phyloP scores from a whole-genome alignment of 2,888 invertebrate genomes.

The Selenia dentaria region DNA sequence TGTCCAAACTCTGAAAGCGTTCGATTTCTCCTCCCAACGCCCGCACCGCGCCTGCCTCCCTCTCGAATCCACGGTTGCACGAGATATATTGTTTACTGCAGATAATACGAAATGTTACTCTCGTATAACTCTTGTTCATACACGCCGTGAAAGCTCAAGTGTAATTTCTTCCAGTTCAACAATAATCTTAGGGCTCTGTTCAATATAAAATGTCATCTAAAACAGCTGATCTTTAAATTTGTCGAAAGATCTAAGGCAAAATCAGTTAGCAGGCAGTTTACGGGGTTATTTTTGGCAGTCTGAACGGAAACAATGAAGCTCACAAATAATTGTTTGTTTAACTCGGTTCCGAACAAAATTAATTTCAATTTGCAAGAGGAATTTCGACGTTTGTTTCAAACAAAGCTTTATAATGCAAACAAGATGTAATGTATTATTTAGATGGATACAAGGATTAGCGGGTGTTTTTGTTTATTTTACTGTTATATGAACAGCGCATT shows the following conservation, averaged over 20 bases:
- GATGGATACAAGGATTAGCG: background rate
- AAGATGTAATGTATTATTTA: background rate
- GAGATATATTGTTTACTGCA: conserved; percentile 44
- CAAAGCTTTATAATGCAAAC: conserved; percentile 9
- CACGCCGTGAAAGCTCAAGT: conserved; percentile 29
- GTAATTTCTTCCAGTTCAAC: conserved; percentile 18
- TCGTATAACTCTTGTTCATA: conserved; percentile 34
- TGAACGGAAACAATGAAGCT: conserved; percentile 25
- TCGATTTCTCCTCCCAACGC: conserved; percentile 34
- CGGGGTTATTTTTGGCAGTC: conserved; percentile 14
- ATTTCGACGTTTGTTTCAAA: conserved; percentile 18
- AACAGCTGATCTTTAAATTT: conserved; percentile 19
- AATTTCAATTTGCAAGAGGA: conserved; percentile 28
- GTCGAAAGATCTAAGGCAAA: conserved; percentile 15
- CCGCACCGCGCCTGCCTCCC: conserved; percentile 22
- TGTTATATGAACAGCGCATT: no score
- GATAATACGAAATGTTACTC: conserved; percentile 36
- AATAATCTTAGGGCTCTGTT: conserved; percentile 5
- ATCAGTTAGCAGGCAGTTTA: conserved; percentile 11
- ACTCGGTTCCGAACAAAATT: conserved; percentile 29
- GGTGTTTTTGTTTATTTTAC: background rate
- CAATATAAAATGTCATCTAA: conserved; percentile 8
- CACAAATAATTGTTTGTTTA: conserved; percentile 28
- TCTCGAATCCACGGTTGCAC: conserved; percentile 25
- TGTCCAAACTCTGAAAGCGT: conserved; percentile 48